Evolutionary conservation across 2,888 invertebrate genomes (phyloP), one percentile per base, ranked within the genome.

Genomic region (Hofmannophila pseudospretella): DNA sequence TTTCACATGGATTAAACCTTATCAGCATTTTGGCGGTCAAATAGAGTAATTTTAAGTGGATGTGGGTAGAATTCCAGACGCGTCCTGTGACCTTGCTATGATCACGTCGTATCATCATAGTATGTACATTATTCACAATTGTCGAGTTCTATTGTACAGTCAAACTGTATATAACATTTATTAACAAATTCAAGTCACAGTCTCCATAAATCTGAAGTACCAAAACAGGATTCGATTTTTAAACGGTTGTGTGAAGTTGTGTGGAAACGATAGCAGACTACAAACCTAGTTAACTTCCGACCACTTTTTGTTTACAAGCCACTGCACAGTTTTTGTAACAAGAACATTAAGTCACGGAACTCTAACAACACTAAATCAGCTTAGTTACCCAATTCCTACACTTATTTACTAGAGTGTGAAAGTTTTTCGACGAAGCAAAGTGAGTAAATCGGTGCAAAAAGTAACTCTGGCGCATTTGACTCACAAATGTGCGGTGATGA

Each of bases 11-110:
- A n/a, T n/a, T n/a, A n/a, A n/a, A n/a, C 7, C 7, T 16, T 30
- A 30, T 30, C 19, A 30, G n/a, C 30, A 30, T 27, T 30, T 30
- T 30, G 19, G 13, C 16, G 16, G 16, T 30, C 30, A 30, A 4
- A 9, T 10, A 20, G 30, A 3, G 5, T 16, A 16, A 4, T 5
- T 34, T 36, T 36, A 38, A 30, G 34, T 37, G 38, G 41, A 40
- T 35, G 37, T 33, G 11, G 30, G 12, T 7, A 32, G 3, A 12
- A 42, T 38, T 41, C 47, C 36, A 39, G 42, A 37, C 47, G 35
- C 38, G 38, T 49, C 47, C 41, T 35, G 41, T 31, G 41, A 35
- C 47, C 42, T 50, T 47, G 38, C 32, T 26, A 12, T 38, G 47
- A 45, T 45, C 41, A 34, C 41, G 20, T 11, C 19, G 36, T 37